Percentiles rank a stretch among this genome's conserved stretches.
phyloP scores from a whole-genome alignment of 2,797 vertebrate genomes.

The Somateria mollissima region DNA sequence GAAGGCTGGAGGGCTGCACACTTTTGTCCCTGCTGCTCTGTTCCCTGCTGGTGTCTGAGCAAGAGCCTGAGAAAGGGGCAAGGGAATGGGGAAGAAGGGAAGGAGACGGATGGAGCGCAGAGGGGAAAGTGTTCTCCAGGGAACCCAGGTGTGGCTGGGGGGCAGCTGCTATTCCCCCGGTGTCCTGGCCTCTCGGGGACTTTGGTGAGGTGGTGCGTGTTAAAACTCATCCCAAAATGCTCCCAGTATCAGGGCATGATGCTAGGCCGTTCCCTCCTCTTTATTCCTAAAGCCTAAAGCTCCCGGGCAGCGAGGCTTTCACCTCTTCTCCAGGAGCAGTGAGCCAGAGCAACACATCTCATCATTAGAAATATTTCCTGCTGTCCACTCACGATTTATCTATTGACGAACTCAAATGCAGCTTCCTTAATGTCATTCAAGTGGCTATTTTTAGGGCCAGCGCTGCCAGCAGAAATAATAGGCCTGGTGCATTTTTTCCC shows the following conservation, averaged over 20 bases:
- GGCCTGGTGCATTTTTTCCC: background rate
- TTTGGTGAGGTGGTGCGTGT: background rate
- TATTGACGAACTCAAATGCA: background rate
- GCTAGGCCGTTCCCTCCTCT: background rate
- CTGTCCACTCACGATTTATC: conserved; percentile 25
- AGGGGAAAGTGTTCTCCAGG: background rate
- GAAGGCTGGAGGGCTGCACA: background rate
- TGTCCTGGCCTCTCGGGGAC: background rate
- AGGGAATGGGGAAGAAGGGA: background rate
- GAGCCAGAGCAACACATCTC: background rate
- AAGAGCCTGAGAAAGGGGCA: background rate
- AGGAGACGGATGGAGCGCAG: background rate
- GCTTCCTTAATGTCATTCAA: background rate
- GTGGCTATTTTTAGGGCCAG: conserved; percentile 14
- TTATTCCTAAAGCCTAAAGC: background rate
- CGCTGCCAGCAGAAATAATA: conserved; percentile 31
- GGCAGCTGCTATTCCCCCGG: background rate
- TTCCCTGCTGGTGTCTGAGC: background rate
- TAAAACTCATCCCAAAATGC: background rate
- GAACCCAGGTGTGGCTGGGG: rapidly evolving
- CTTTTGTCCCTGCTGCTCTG: background rate
- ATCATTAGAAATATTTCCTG: conserved; percentile 2
- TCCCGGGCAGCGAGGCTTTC: background rate
- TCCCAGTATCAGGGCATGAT: background rate
- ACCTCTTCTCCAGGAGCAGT: background rate